These are phyloP conservation scores for Rhagoletis pomonella DNA, from an alignment of 1,140 invertebrate species.

Conservation along the genomic window DNA sequence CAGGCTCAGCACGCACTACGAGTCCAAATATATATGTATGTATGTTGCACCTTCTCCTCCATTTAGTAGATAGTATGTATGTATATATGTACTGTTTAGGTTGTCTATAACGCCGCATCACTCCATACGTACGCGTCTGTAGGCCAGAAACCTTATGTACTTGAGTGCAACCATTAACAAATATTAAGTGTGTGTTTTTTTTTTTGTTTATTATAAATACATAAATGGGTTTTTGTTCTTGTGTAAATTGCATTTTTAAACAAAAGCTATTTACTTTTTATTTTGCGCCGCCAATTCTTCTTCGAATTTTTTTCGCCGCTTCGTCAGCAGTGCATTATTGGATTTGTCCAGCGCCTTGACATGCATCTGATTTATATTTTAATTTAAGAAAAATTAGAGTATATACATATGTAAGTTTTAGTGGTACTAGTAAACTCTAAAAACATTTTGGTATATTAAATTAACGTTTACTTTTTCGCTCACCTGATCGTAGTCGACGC, in stretches of 20 bases:
- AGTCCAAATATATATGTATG: neutral
- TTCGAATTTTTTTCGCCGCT: slow-evolving; percentile 83
- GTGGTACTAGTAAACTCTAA: neutral
- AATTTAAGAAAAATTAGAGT: slow-evolving; percentile 49
- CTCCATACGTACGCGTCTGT: neutral
- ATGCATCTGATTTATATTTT: slow-evolving; percentile 78
- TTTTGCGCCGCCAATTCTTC: slow-evolving; percentile 58
- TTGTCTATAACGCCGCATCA: neutral
- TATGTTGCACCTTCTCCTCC: neutral
- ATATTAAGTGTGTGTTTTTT: too few relatives aligned
- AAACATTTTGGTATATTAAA: slow-evolving; percentile 10
- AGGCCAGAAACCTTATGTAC: slow-evolving; percentile 43
- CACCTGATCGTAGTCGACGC: slow-evolving; percentile 93
- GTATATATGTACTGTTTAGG: neutral
- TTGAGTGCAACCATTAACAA: slow-evolving; percentile 27
- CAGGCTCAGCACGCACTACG: neutral
- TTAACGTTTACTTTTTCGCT: slow-evolving; percentile 60
- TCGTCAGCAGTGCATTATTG: slow-evolving; percentile 93
- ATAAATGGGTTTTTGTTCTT: neutral
- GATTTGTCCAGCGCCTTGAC: slow-evolving; percentile 93
- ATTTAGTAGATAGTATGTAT: slow-evolving; percentile 1
- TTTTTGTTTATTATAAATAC: neutral
- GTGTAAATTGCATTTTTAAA: neutral
- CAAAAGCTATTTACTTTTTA: slow-evolving; percentile 49
- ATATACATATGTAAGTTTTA: slow-evolving; percentile 4